These are phyloP conservation scores for Strix aluco DNA, from an alignment of 2,113 vertebrate genomes.

Conservation along the genomic window DNA sequence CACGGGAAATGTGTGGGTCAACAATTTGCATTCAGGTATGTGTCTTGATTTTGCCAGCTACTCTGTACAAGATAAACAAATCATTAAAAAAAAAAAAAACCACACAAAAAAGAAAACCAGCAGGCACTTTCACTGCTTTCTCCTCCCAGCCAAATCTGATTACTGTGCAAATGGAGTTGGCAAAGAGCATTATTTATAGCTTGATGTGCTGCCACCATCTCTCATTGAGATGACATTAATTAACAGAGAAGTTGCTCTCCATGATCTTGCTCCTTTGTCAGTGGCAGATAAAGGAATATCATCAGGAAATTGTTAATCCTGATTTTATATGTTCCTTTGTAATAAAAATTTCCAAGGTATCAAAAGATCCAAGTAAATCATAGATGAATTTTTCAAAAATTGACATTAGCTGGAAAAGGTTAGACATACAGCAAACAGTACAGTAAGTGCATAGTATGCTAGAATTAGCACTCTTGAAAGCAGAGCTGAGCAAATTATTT, in stretches of 20 bases:
- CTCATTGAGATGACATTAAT: constrained; percentile 16
- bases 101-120: neutral
- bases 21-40: constrained; percentile 70
- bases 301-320: neutral
- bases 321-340: neutral
- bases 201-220: neutral
- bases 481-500: neutral
- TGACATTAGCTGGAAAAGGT: neutral
- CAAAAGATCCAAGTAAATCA: neutral
- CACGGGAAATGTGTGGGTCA: constrained; percentile 52
- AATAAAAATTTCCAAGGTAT: neutral
- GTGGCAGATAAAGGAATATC: constrained; percentile 5
- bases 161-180: neutral
- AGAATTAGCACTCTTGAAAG: neutral
- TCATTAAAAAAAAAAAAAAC: neutral
- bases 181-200: constrained; percentile 37
- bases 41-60: neutral
- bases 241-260: neutral
- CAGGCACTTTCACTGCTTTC: neutral
- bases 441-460: neutral
- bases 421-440: neutral
- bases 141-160: neutral
- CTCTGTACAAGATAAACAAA: neutral
- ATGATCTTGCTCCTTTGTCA: neutral
- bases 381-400: neutral